Base-by-base conservation (phyloP, 2,797 vertebrate species). In the Parauchenoglanis ngamensis region DNA sequence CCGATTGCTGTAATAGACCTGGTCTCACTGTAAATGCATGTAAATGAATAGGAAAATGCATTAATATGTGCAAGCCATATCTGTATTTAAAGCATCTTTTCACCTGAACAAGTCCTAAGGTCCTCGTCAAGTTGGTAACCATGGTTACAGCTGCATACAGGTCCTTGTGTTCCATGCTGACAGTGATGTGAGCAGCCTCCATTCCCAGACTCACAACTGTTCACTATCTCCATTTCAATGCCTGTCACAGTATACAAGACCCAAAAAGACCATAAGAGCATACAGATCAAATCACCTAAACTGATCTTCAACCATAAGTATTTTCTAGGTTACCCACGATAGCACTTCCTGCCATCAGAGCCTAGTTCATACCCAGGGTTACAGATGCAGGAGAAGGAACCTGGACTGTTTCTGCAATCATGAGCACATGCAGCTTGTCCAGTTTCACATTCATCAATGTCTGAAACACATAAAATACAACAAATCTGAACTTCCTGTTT, bases 161-260 rank as follows among this genome's bases (percentile, higher is more conserved):
- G 95, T 6, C 96, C 97, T 0, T 91, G 5, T 19, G 93, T 95
- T 88, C 89, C 95, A 89, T 97, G 97, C 76, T 93, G 94, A 91
- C 97, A 97, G 0, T 88, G n/a, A 0, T 97, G 97, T 6, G 96
- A 95, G 12, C 97, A 97, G 87, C 96, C 96, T 0, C 96, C 96
- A 0, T 97, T 97, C 90, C 86, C 85, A 13, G 88, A 82, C 73
- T 96, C 97, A 0, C 97, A 97, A 86, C 96, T 96, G 90, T 97
- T 96, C 44, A 97, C 95, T 0, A 97, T 95, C 91, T 97, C 97
- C 94, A 97, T 96, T 90, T 96, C 97, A 35, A 97, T 97, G 40
- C 97, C 96, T 97, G 94, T 2, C 67, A 87, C 23, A 87, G 54
- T 57, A 12, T 13, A 61, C 2, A 70, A 79, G 54, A 13, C 35